Evolutionary conservation across 2,113 vertebrate species (phyloP), one percentile per base, ranked within the genome.

Genomic region (Vimba vimba): DNA sequence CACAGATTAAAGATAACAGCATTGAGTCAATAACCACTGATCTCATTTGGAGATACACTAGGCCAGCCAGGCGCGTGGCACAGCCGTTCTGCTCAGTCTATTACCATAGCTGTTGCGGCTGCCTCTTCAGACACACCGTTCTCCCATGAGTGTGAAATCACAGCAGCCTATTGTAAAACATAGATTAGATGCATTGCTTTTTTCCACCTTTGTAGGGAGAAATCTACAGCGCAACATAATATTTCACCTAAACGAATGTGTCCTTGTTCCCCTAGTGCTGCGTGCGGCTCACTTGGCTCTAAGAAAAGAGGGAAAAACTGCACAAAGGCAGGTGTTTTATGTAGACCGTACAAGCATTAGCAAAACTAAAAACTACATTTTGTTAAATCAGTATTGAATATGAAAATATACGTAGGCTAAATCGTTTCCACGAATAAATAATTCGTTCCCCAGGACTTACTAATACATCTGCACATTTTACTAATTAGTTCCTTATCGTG

Each of bases 21-120:
- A 89, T 92, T 93, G 92, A 94, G 93, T 94, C 94, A 93, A 94
- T 94, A 93, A 93, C 90, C 90, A 92, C 92, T 93, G 94, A 94
- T 94, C 92, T 94, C 93, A 94, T 94, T 94, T 94, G 91, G 93
- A 93, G 93, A 93, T 94, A 94, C 89, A 94, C 85, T 89, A 90
- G 86, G 90, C 87, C 86, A 89, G 91, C 86, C 71, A 74, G 64
- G 85, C 82, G 60, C 86, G 80, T 83, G 83, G 82, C 68, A 21
- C 84, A 59, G 83, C 85, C 80, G 74, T 79, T 82, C 79, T 43
- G 64, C 88, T 88, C 86, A 30, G 88, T 90, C 90, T 88, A 89
- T 91, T 91, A 91, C 89, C 90, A 90, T 88, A 90, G 88, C 50
- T 71, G 87, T 86, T 86, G 85, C 83, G 84, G 78, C 90, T 75